These are phyloP conservation scores for Andrena marginata DNA, from an alignment of 2,888 invertebrate species.

Conservation along the genomic window DNA sequence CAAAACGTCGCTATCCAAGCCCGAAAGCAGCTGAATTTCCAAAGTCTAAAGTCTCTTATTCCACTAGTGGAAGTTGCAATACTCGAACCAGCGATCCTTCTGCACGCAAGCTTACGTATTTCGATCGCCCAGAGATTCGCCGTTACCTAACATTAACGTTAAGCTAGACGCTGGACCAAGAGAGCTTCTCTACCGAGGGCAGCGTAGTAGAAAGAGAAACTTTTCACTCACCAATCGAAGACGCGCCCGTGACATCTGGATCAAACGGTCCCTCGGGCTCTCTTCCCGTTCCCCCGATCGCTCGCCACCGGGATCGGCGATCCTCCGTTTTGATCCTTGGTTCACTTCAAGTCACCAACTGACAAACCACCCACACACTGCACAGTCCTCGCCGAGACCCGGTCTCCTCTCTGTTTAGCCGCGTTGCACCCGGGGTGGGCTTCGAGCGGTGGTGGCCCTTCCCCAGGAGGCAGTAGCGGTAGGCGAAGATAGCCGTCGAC, in stretches of 20 bases:
- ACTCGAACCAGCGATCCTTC: no score
- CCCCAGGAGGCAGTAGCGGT: not conserved
- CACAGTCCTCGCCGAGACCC: slow-evolving; percentile 34
- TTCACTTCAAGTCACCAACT: slow-evolving; percentile 70
- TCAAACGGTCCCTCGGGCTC: slow-evolving; percentile 15
- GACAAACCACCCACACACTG: slow-evolving; percentile 71
- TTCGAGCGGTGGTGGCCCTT: not conserved
- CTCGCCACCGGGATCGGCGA: not conserved
- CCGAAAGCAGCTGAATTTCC: no score
- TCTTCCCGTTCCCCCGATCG: slow-evolving; percentile 11
- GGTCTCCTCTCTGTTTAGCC: slow-evolving; percentile 9
- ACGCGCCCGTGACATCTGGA: slow-evolving; percentile 64
- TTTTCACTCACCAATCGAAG: slow-evolving; percentile 62
- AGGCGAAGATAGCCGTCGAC: not conserved
- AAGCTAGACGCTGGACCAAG: no score
- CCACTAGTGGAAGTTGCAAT: no score
- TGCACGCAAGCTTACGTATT: no score
- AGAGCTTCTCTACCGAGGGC: not conserved
- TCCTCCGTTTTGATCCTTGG: slow-evolving; percentile 30
- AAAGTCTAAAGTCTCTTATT: no score
- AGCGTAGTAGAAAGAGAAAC: not conserved
- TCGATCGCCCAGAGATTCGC: no score
- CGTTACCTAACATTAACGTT: no score
- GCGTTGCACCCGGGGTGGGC: slow-evolving; percentile 27
- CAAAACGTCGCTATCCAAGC: not conserved